Conservation (phyloP, 1,140 invertebrate species). For the Lepidurus arcticus region DNA sequence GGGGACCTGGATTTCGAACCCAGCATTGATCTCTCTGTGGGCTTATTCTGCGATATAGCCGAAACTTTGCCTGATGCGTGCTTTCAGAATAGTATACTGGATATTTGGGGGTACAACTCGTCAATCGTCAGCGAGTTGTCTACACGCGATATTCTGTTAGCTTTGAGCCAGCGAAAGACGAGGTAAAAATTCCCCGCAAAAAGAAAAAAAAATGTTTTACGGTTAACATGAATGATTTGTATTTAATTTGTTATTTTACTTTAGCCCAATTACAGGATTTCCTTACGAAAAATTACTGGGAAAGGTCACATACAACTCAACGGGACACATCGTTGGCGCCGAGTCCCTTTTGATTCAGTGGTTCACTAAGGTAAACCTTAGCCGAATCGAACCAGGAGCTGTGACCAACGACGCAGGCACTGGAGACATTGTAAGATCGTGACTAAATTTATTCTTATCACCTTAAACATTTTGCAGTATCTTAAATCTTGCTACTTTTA, state of each 20-base stretch:
- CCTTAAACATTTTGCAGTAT: not conserved
- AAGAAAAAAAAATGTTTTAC: slow-evolving; percentile 35
- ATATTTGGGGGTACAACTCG: slow-evolving; percentile 61
- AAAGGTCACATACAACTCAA: slow-evolving; percentile 45
- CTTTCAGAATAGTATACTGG: slow-evolving; percentile 58
- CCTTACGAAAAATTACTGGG: slow-evolving; percentile 28
- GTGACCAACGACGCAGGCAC: slow-evolving; percentile 63
- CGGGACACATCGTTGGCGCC: slow-evolving; percentile 58
- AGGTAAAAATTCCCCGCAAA: slow-evolving; percentile 40
- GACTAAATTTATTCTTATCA: not conserved
- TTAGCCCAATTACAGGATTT: slow-evolving; percentile 16
- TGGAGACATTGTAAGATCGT: slow-evolving; percentile 57
- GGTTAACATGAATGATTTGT: not conserved
- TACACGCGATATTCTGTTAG: slow-evolving; percentile 55
- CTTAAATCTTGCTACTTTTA: slow-evolving; percentile 36
- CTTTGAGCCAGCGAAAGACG: slow-evolving; percentile 53
- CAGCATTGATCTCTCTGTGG: slow-evolving; percentile 48
- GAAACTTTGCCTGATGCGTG: slow-evolving; percentile 54
- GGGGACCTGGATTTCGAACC: slow-evolving; percentile 45
- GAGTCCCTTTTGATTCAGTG: slow-evolving; percentile 56
- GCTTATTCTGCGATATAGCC: slow-evolving; percentile 55
- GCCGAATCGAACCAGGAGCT: slow-evolving; percentile 56
- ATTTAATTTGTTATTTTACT: not conserved
- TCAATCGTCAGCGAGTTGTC: slow-evolving; percentile 52
- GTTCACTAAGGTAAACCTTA: slow-evolving; percentile 61